Conservation (phyloP, 2,888 invertebrate genomes). For the Hymenopus coronatus region DNA sequence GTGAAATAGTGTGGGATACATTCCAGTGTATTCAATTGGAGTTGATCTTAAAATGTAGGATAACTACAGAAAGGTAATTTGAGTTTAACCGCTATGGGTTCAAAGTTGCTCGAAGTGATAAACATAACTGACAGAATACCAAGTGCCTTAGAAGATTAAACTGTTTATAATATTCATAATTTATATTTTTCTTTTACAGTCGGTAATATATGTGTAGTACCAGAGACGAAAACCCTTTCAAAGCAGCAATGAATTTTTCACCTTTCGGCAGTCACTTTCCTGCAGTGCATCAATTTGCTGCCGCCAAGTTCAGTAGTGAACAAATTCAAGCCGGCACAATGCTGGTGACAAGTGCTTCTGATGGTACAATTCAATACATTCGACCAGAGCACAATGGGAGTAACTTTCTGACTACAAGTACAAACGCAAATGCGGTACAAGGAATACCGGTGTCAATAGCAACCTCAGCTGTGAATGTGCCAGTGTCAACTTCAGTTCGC, state of each 20-base stretch:
- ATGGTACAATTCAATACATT: constrained; percentile 32
- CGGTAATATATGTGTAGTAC: background rate
- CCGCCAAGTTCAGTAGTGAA: constrained; percentile 29
- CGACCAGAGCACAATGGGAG: constrained; percentile 29
- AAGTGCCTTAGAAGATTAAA: background rate
- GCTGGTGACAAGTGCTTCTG: constrained; percentile 28
- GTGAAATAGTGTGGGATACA: background rate
- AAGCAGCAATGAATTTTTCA: constrained; percentile 34
- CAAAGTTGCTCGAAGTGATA: background rate
- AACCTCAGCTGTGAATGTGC: constrained; percentile 7
- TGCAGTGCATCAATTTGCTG: constrained; percentile 34
- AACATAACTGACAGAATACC: background rate
- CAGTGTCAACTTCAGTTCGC: constrained; percentile 2
- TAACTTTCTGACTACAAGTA: constrained; percentile 12
- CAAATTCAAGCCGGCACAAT: constrained; percentile 29
- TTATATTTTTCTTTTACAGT: background rate
- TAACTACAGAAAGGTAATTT: background rate
- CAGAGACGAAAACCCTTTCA: background rate
- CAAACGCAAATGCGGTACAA: constrained; percentile 6
- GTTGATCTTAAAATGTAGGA: background rate
- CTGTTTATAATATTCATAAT: background rate
- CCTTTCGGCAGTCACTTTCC: constrained; percentile 34
- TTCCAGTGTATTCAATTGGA: background rate
- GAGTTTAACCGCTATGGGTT: background rate
- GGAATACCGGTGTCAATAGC: constrained; percentile 26